Evolutionary conservation across 1,140 invertebrate species (phyloP), one percentile per base, ranked within the genome.

Genomic region (Batillaria attramentaria): DNA sequence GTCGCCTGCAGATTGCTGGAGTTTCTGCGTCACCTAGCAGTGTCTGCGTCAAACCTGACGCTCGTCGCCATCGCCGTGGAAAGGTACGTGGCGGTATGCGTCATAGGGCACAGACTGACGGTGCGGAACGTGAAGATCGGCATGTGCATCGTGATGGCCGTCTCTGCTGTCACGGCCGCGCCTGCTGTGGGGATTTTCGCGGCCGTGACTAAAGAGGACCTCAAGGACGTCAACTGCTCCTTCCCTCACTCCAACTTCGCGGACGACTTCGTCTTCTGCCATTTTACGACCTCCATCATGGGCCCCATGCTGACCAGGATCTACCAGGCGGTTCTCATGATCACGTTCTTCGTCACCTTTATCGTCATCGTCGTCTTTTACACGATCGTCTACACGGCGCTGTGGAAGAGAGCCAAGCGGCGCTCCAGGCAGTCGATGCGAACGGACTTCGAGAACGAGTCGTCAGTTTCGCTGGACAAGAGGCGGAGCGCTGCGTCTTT

Each of bases 61-160:
- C 72, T 88, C 6, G 85, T 86, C 10, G 87, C 87, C n/a, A 85
- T 88, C 18, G 84, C 86, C 20, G 76, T 79, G 0, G 87, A 88
- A 74, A 70, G 87, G 10, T 86, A 85, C 43, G 78, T 84, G 42
- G 85, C 85, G 8, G 85, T 87, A 0, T 85, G 85, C 50, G 72
- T 72, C 43, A 68, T 85, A 5, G 72, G 79, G 0, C 60, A 77
- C 37, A 65, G 77, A 31, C 73, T 88, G 33, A 84, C 76, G 2
- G 81, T 85, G 16, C 50, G 76, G 33, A 77, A 81, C 18, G 82
- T 87, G 20, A 84, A 86, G 60, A 72, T 77, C 8, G 87, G 85
- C 8, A 80, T 87, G 54, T 13, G 84, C 31, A 77, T 80, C 13
- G 84, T 88, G 28, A 37, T 83, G 24, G 31, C 82, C 2, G 54